Percentiles rank a stretch among this genome's conserved stretches.
phyloP scores from a whole-genome alignment of 2,888 invertebrate genomes.

The Rhagophthalmus giganteus region DNA sequence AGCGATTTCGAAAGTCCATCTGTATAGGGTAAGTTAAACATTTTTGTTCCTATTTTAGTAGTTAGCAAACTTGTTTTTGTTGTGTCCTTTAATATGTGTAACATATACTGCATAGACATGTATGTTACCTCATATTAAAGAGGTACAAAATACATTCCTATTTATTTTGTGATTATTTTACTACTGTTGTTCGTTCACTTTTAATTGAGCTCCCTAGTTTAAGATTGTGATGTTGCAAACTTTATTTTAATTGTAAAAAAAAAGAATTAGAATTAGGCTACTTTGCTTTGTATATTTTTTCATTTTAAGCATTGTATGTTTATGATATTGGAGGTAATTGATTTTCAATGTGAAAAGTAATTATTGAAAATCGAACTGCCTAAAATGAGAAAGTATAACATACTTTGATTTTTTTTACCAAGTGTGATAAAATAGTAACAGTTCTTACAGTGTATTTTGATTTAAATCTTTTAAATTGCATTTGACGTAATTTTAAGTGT shows the following conservation, averaged over 20 bases:
- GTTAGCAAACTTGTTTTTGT: too few relatives aligned
- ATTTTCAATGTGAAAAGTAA: too few relatives aligned
- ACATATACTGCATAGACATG: slow-evolving; percentile 1
- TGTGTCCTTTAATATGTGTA: slow-evolving; percentile 4
- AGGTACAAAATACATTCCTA: too few relatives aligned
- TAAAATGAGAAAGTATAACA: slow-evolving; percentile 1
- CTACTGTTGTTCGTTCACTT: not conserved
- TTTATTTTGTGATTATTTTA: not conserved
- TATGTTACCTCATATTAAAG: slow-evolving; percentile 7
- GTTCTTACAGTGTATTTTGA: not conserved
- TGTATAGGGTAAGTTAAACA: too few relatives aligned
- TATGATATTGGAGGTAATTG: too few relatives aligned
- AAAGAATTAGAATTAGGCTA: not conserved
- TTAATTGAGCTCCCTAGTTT: not conserved
- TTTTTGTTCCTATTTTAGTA: too few relatives aligned
- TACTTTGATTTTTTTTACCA: slow-evolving; percentile 3
- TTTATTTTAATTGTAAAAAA: too few relatives aligned
- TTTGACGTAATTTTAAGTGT: slow-evolving; percentile 15
- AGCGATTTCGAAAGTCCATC: too few relatives aligned
- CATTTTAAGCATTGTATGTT: not conserved
- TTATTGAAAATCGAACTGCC: slow-evolving; percentile 1
- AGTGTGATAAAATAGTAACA: slow-evolving; percentile 7
- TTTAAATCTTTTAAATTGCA: slow-evolving; percentile 11
- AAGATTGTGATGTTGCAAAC: too few relatives aligned
- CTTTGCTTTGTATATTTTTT: not conserved